Evolutionary conservation across 2,113 vertebrate genomes (phyloP).

Genomic region (Hippocampus abdominalis): DNA sequence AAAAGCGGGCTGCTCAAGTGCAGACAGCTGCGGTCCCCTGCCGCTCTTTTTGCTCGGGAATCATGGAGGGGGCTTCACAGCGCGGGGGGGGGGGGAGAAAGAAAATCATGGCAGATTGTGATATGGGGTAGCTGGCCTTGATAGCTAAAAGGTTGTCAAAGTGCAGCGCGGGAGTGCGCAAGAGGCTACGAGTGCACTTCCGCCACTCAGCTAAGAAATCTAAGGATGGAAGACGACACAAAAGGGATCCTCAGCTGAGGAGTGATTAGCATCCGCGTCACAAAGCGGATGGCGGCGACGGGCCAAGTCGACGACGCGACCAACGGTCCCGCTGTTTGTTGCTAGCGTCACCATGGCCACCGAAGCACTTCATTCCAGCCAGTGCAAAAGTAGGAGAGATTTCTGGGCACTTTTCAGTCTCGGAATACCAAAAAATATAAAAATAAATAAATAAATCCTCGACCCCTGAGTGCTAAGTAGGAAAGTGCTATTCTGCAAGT

Average conservation of each 20-base stretch:
- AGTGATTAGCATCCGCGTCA: not conserved
- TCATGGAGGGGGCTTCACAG: constrained; percentile 38
- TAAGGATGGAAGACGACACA: constrained; percentile 9
- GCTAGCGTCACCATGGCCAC: too few relatives aligned
- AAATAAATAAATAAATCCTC: too few relatives aligned
- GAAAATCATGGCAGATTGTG: constrained; percentile 54
- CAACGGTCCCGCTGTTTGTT: too few relatives aligned
- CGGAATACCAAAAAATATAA: too few relatives aligned
- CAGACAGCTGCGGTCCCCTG: constrained; percentile 70
- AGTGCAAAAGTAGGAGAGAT: too few relatives aligned
- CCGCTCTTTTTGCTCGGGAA: constrained; percentile 36
- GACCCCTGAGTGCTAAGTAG: too few relatives aligned
- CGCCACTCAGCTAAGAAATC: constrained; percentile 3
- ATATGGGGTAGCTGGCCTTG: constrained; percentile 33
- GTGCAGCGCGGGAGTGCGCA: constrained; percentile 19
- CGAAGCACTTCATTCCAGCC: too few relatives aligned
- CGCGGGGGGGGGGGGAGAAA: not conserved
- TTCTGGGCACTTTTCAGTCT: too few relatives aligned
- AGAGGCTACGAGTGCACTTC: constrained; percentile 21
- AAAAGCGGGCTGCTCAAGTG: constrained; percentile 61
- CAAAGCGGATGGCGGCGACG: too few relatives aligned
- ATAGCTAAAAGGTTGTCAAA: constrained; percentile 30
- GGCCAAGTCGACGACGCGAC: too few relatives aligned
- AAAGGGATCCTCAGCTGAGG: not conserved
- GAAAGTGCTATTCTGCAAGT: too few relatives aligned